Percentiles rank a stretch among this genome's conserved stretches.
These are phyloP conservation scores for Philopedon plagiatum DNA, from an alignment of 2,888 invertebrate species.

Conservation along the genomic window DNA sequence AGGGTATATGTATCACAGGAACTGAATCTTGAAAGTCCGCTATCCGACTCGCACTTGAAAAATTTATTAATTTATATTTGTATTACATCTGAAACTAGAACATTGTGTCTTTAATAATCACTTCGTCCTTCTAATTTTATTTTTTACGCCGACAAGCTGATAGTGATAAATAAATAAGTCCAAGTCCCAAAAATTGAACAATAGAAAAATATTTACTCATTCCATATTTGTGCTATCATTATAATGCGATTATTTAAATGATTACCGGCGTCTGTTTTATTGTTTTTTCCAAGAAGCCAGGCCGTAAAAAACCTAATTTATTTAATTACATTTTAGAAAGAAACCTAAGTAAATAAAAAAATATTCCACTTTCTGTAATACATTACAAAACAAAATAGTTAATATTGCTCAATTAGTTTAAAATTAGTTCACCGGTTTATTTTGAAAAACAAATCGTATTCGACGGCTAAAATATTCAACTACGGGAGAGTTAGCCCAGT, in stretches of 20 bases:
- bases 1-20: too few relatives aligned
- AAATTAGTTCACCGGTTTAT: too few relatives aligned
- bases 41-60: too few relatives aligned
- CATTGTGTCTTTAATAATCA: slow-evolving; percentile 6
- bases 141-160: slow-evolving; percentile 14
- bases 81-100: background rate
- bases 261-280: slow-evolving; percentile 6
- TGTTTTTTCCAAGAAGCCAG: background rate
- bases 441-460: too few relatives aligned
- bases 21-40: too few relatives aligned
- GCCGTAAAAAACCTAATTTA: slow-evolving; percentile 13
- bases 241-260: slow-evolving; percentile 18
- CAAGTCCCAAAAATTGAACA: slow-evolving; percentile 21
- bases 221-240: slow-evolving; percentile 15
- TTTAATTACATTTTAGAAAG: background rate
- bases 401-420: background rate
- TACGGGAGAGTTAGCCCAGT: too few relatives aligned
- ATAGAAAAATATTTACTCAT: slow-evolving; percentile 19
- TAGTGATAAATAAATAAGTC: too few relatives aligned
- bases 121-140: slow-evolving; percentile 19
- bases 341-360: background rate
- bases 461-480: too few relatives aligned
- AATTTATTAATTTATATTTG: too few relatives aligned
- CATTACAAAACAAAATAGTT: background rate
- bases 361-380: background rate